phyloP scores from a whole-genome alignment of 2,113 vertebrate genomes.

The Ptilorrhoa leucosticta region DNA sequence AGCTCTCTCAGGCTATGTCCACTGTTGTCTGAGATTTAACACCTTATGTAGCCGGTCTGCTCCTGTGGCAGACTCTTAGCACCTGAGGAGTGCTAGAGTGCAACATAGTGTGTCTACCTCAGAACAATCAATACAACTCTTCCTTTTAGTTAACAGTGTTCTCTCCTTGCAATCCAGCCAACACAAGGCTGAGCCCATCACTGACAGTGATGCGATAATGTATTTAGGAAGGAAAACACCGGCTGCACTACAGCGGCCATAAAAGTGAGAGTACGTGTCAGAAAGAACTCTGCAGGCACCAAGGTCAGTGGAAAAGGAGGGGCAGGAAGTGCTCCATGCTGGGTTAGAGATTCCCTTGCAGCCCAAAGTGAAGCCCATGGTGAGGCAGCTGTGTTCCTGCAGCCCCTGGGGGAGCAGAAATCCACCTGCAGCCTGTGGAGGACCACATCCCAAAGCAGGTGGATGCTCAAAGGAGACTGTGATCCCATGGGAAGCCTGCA shows the following conservation, averaged over 20 bases:
- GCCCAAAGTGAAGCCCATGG: not conserved
- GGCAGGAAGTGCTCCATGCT: not conserved
- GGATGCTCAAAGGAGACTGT: not conserved
- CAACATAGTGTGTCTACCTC: not conserved
- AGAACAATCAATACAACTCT: accelerated
- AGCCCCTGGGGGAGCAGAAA: not conserved
- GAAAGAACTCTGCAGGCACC: not conserved
- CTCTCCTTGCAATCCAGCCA: not conserved
- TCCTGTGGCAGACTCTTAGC: not conserved
- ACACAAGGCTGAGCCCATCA: not conserved
- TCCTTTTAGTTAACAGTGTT: not conserved
- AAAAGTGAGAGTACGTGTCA: not conserved
- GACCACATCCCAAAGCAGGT: too few species aligned
- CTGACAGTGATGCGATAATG: accelerated
- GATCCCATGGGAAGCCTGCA: not conserved
- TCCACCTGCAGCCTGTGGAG: not conserved
- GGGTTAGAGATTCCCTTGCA: not conserved
- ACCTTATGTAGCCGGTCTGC: not conserved
- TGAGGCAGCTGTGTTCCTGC: not conserved
- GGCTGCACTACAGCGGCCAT: too few species aligned
- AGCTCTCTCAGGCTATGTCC: not conserved
- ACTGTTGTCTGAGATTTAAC: not conserved
- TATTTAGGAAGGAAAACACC: not conserved
- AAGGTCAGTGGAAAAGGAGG: not conserved
- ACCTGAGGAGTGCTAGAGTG: not conserved